Percentiles rank a stretch among this genome's conserved stretches.
Evolutionary conservation across 2,797 vertebrate species (phyloP).

Genomic region (Hoplostethus mediterraneus): DNA sequence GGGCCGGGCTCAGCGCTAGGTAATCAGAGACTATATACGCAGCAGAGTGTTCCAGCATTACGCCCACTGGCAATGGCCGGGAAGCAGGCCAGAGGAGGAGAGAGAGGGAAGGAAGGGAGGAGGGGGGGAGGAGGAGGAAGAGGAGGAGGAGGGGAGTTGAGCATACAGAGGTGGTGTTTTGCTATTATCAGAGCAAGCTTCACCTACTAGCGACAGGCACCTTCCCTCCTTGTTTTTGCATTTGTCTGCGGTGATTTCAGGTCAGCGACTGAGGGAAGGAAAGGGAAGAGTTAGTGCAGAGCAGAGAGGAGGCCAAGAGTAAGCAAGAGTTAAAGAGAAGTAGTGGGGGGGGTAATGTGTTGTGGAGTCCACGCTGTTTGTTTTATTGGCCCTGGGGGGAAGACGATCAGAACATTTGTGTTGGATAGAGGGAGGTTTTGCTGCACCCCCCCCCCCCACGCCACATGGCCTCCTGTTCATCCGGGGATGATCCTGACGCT

Average conservation of each 20-base stretch:
- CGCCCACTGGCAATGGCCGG: slow-evolving; percentile 48
- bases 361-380: slow-evolving; percentile 62
- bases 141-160: slow-evolving; percentile 7
- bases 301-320: slow-evolving; percentile 19
- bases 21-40: slow-evolving; percentile 32
- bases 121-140: not conserved
- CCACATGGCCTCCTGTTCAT: slow-evolving; percentile 56
- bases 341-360: slow-evolving; percentile 29
- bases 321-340: slow-evolving; percentile 5
- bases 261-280: not conserved
- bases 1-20: slow-evolving; percentile 41
- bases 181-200: not conserved
- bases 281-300: slow-evolving; percentile 8
- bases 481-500: slow-evolving; percentile 41
- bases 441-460: slow-evolving; percentile 17
- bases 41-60: slow-evolving; percentile 53
- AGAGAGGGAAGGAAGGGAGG: slow-evolving; percentile 17
- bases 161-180: slow-evolving; percentile 10
- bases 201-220: not conserved
- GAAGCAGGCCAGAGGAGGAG: slow-evolving; percentile 43
- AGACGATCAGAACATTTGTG: slow-evolving; percentile 63
- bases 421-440: slow-evolving; percentile 37
- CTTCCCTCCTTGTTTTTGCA: not conserved
- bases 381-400: slow-evolving; percentile 65
- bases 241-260: slow-evolving; percentile 27